Base-by-base conservation (phyloP, 2,113 vertebrate genomes). In the Cinclus cinclus region DNA sequence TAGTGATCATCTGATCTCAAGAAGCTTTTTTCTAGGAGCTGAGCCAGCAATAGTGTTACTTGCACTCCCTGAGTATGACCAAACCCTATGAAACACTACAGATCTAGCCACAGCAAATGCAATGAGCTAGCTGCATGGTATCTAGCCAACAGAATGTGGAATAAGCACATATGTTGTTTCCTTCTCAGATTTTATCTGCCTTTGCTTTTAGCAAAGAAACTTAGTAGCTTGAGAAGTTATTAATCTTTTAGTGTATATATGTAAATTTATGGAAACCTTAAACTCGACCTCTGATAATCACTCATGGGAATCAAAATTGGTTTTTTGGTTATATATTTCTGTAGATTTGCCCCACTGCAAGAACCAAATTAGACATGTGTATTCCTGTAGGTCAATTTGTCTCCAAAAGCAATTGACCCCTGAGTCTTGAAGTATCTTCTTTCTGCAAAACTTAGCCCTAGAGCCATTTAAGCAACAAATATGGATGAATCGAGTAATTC, bases 401-500 rank as follows among this genome's bases (percentile, higher is more conserved):
- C 83, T 96, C 95, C 88, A 94, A 96, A 96, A 95, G 92, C 96
- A 97, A 96, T 96, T 97, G 96, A 96, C 95, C 93, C 60, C 56
- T 22, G 37, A 90, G 88, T 90, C 94, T 91, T 93, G 76, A 96
- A 84, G 95, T 96, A 79, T 96, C 94, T 93, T 94, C 92, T 93
- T 94, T 88, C 92, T 94, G 88, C 80, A 84, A 94, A 90, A 95
- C 83, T 93, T 93, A 89, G 88, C 96, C 96, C 93, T 96, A 89
- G 83, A 96, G 96, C 88, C 80, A 90, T 96, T 96, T 96, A 93
- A 96, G 92, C 86, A 95, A 95, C 90, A 95, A 94, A 96, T 92
- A 92, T 81, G 92, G 93, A 96, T 96, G 86, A 96, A 94, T 94
- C 63, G 0, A 93, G 87, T 96, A 90, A 96, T 96, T 96, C 96